Evolutionary conservation across 1,140 invertebrate species (phyloP).

Genomic region (Drosophila rhopaloa): DNA sequence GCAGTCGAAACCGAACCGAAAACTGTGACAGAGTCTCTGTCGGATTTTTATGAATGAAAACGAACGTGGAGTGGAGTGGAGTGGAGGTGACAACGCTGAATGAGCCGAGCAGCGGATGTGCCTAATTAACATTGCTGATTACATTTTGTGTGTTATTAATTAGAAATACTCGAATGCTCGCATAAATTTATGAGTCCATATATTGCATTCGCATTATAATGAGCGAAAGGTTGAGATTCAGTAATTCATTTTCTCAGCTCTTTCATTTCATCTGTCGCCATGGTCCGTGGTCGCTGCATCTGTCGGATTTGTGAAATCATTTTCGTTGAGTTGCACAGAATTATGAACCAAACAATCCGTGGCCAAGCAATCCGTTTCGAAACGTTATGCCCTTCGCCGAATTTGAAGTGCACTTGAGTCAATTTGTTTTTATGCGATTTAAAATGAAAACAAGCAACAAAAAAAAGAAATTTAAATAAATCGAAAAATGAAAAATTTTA

Average conservation of each 20-base stretch:
- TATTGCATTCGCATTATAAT: conserved; percentile 57
- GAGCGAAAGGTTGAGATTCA: conserved; percentile 49
- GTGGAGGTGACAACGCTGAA: conserved; percentile 31
- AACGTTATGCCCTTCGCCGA: conserved; percentile 7
- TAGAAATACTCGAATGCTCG: conserved; percentile 62
- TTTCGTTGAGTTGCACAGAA: conserved; percentile 28
- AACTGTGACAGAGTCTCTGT: conserved; percentile 39
- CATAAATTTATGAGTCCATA: conserved; percentile 21
- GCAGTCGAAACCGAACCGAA: conserved; percentile 26
- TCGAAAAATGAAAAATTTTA: too few species aligned
- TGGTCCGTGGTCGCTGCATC: conserved; percentile 41
- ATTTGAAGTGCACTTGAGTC: not conserved
- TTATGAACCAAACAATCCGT: conserved; percentile 8
- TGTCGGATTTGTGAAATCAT: conserved; percentile 64
- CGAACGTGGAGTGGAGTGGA: conserved; percentile 2
- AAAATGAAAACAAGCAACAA: too few species aligned
- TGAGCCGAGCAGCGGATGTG: conserved; percentile 63
- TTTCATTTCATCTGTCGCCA: conserved; percentile 9
- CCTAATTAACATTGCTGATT: conserved; percentile 80
- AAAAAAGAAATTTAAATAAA: not conserved
- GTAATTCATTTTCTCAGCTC: conserved; percentile 30
- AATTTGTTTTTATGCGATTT: too few species aligned
- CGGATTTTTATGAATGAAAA: conserved; percentile 79
- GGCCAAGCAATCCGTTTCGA: conserved; percentile 1
- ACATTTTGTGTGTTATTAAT: conserved; percentile 79